A percentile compares a stretch with the other conserved stretches of the same genome.
Conservation (phyloP, 2,113 vertebrate genomes). For the Verasper variegatus region DNA sequence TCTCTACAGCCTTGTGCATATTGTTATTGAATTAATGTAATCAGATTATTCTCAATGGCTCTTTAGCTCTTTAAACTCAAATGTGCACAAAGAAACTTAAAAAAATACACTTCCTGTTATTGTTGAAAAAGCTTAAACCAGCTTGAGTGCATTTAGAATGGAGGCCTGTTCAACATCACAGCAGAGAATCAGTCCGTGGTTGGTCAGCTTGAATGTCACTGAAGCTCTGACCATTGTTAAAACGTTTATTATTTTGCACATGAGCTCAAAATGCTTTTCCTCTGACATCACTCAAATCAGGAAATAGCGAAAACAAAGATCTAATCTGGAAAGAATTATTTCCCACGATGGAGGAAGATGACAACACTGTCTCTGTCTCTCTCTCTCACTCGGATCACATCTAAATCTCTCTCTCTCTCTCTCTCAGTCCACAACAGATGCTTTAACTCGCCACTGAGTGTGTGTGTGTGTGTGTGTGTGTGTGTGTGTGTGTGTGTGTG, state of each 20-base stretch:
- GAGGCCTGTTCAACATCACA: too few relatives aligned
- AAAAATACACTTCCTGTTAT: too few relatives aligned
- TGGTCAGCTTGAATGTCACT: conserved; percentile 9
- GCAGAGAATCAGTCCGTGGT: background rate
- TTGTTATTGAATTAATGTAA: too few relatives aligned
- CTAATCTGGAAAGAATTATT: conserved; percentile 17
- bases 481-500: conserved; percentile 2
- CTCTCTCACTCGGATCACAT: conserved; percentile 13
- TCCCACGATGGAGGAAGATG: conserved; percentile 37
- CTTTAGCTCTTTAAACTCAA: too few relatives aligned
- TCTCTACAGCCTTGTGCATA: background rate
- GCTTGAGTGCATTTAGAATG: too few relatives aligned
- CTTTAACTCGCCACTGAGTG: conserved; percentile 31
- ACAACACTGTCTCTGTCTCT: background rate
- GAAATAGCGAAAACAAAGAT: conserved; percentile 14
- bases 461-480: conserved; percentile 9
- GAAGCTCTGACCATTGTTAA: background rate
- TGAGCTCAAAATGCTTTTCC: background rate
- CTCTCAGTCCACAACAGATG: conserved; percentile 47
- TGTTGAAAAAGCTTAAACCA: too few relatives aligned
- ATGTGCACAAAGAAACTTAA: too few relatives aligned
- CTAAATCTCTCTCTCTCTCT: conserved; percentile 5
- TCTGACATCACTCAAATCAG: background rate
- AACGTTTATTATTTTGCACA: background rate
- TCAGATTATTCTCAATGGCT: too few relatives aligned